Base-by-base conservation (phyloP, 2,113 vertebrate genomes). In the Misgurnus anguillicaudatus region DNA sequence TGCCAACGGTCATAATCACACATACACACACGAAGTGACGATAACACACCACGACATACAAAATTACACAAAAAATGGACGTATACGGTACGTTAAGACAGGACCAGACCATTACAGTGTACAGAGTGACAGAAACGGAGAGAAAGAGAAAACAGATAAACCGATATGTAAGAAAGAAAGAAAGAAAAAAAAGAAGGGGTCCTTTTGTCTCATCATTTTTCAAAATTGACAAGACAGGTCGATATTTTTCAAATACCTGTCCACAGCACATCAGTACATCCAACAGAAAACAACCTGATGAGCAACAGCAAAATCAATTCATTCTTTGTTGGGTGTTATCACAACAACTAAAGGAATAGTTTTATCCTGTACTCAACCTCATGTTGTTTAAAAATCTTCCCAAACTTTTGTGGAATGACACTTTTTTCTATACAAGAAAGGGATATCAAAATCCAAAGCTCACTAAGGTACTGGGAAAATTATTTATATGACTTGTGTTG, bases 131-230 rank as follows among this genome's bases (percentile, higher is more conserved):
- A 89, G 80, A 86, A 65, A 84, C 79, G 75, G 76, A 84, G 76
- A 89, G 85, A 88, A 77, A 91, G 83, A 72, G 48, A 84, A 71
- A 87, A 86, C 89, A 86, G 68, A 74, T 84, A 82, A 81, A 87
- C 71, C 64, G 45, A 84, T 67, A 64, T 75, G 81, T 83, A 86
- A 77, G 85, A 80, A 82, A 72, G 79, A 80, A 82, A 72, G 79
- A 36, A 77, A 64, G 38, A 48, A 64, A 39, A 21, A 5, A 77
- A 17, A 31, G 39, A 70, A 53, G 7, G 76, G 39, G 47, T 2
- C n/a, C 13, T 10, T 51, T 4, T 51, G 1, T 51, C 4, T 51
- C 10, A 6, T 45, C 10, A 10, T 51, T 51, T 57, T 7, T 5
- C 8, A 17, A 14, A 13, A 10, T 14, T 13, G 10, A 4, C 4